Conservation (phyloP, 35 echinoderm and acorn worm genomes). For the Ophiothrix spiculata region DNA sequence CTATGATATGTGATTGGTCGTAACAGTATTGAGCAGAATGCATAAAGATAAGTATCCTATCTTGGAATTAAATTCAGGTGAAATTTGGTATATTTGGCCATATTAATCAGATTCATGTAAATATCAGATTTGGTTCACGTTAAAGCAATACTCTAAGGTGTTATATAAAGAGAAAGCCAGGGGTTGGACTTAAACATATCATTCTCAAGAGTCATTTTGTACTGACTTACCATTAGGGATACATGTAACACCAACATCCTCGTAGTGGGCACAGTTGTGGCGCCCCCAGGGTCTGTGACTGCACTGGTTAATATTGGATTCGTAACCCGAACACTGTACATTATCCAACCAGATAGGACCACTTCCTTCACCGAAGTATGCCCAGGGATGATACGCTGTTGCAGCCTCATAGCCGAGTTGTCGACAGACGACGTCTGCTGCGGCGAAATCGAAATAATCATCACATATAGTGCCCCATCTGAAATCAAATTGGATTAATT, state of each 20-base stretch:
- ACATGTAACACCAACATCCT: slow-evolving; percentile 32
- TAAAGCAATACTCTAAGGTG: no score
- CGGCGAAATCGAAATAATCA: slow-evolving; percentile 20
- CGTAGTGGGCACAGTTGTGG: slow-evolving; percentile 35
- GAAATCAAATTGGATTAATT: no score
- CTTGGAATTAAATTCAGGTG: no score
- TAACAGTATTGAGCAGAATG: no score
- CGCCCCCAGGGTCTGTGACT: slow-evolving; percentile 11
- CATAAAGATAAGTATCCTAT: no score
- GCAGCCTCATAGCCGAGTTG: slow-evolving; percentile 44
- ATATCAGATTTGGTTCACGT: no score
- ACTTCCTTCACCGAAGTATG: slow-evolving; percentile 28
- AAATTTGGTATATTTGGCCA: no score
- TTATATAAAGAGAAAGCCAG: no score
- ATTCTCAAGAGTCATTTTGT: no score
- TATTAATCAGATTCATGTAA: no score
- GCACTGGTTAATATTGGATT: slow-evolving; percentile 22
- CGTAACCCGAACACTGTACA: slow-evolving; percentile 29
- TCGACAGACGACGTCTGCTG: slow-evolving; percentile 40
- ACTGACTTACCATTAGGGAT: neutral
- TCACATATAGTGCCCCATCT: slow-evolving; percentile 60
- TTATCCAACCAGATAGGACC: slow-evolving; percentile 33
- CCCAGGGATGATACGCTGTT: neutral
- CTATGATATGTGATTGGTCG: no score
- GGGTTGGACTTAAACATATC: no score